Conservation (phyloP, 2,888 invertebrate genomes). For the Patella depressa region DNA sequence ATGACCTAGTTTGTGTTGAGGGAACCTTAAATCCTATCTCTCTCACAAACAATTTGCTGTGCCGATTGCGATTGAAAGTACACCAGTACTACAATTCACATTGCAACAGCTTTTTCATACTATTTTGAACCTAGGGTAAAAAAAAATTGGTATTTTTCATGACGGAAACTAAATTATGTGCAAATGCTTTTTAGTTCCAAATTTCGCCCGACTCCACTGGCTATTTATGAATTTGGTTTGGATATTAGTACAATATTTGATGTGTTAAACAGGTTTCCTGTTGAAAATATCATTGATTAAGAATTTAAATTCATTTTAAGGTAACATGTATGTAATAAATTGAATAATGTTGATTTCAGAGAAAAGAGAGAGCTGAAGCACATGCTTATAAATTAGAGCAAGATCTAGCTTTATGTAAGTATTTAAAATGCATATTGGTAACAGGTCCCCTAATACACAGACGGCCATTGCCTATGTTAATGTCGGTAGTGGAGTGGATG, state of each 20-base stretch:
- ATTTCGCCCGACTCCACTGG: background rate
- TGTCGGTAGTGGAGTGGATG: too few species aligned
- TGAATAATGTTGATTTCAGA: slow-evolving; percentile 66
- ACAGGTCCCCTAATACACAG: too few species aligned
- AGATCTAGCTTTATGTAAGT: slow-evolving; percentile 75
- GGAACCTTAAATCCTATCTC: too few species aligned
- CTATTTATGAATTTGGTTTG: too few species aligned
- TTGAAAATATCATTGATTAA: background rate
- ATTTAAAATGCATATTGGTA: background rate
- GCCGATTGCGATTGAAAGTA: too few species aligned
- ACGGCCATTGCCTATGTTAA: too few species aligned
- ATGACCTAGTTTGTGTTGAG: too few species aligned
- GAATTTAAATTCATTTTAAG: background rate
- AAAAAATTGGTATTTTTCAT: background rate
- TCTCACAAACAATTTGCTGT: too few species aligned
- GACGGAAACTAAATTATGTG: background rate
- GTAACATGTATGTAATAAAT: background rate
- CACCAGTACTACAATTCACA: too few species aligned
- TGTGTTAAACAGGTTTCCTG: too few species aligned
- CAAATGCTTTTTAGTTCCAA: background rate
- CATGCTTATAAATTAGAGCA: slow-evolving; percentile 98
- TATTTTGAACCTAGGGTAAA: background rate
- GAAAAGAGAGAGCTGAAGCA: slow-evolving; percentile 95
- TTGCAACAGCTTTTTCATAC: too few species aligned
- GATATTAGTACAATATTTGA: too few species aligned